phyloP scores from a whole-genome alignment of 2,888 invertebrate genomes.

The Aleiodes alternator region DNA sequence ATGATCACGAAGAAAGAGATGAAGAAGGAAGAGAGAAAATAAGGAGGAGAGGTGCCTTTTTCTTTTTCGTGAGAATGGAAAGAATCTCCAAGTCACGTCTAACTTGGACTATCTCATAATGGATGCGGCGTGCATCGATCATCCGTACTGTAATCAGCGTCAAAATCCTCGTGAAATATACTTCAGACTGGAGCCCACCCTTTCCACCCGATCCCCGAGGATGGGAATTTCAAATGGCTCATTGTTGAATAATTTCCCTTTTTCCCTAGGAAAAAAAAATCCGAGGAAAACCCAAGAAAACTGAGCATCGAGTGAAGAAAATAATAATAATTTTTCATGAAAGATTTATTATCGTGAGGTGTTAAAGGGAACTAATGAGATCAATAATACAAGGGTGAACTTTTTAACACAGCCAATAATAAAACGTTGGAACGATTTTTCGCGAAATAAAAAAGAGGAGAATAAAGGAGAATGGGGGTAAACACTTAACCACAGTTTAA shows the following conservation, averaged over 20 bases:
- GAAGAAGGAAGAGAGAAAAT: background rate
- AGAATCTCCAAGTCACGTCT: slow-evolving; percentile 26
- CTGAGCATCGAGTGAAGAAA: background rate
- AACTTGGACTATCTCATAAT: slow-evolving; percentile 34
- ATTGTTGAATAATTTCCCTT: slow-evolving; percentile 29
- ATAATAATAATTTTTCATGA: background rate
- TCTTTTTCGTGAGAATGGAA: background rate
- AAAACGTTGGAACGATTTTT: slow-evolving; percentile 53
- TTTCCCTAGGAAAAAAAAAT: background rate
- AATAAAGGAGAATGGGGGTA: too few species aligned
- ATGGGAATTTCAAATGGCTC: slow-evolving; percentile 29
- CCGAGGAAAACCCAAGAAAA: background rate
- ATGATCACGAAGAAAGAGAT: slow-evolving; percentile 4
- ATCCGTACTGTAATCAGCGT: slow-evolving; percentile 62
- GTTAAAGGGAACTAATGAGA: slow-evolving; percentile 33
- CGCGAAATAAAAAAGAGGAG: slow-evolving; percentile 7
- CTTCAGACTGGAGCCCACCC: slow-evolving; percentile 18
- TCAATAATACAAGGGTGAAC: background rate
- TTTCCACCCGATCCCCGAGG: too few species aligned
- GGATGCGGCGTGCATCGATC: slow-evolving; percentile 59
- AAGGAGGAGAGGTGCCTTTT: background rate
- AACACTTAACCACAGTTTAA: slow-evolving; percentile 60
- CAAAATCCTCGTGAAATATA: slow-evolving; percentile 63
- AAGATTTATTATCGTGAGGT: slow-evolving; percentile 26
- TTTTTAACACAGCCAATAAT: background rate